Conservation (phyloP, 2,113 vertebrate genomes). For the Rhineura floridana region DNA sequence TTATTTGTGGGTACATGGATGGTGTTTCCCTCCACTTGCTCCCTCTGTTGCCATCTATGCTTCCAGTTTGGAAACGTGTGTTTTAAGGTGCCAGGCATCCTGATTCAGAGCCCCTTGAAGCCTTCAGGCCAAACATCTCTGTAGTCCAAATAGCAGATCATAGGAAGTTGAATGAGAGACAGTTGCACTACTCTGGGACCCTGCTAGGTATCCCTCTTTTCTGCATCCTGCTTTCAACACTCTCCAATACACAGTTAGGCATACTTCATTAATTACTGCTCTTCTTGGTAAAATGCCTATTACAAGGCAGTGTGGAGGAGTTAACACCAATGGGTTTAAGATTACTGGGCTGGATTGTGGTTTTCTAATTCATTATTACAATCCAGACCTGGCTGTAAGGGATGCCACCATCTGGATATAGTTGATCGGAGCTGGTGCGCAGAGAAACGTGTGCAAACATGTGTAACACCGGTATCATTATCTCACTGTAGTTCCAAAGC, state of each 20-base stretch:
- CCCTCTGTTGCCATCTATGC: no score
- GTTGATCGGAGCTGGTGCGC: background rate
- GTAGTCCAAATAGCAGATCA: background rate
- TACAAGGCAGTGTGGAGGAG: background rate
- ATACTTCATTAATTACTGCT: background rate
- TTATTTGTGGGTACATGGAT: no score
- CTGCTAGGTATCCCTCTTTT: background rate
- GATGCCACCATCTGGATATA: background rate
- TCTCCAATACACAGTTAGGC: background rate
- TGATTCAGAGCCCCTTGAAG: background rate
- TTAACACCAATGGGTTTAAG: background rate
- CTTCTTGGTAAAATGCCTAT: background rate
- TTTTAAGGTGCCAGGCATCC: background rate
- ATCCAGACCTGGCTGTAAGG: background rate
- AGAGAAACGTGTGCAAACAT: background rate
- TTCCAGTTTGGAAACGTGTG: no score
- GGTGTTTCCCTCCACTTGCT: no score
- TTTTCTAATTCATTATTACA: background rate
- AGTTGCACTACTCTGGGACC: background rate
- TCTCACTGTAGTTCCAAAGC: background rate
- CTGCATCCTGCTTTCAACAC: background rate
- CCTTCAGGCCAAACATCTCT: background rate
- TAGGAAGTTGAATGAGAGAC: background rate
- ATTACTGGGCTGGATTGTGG: background rate
- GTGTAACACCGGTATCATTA: background rate